Conservation (phyloP, 2,113 vertebrate species). For the Scomber japonicus region DNA sequence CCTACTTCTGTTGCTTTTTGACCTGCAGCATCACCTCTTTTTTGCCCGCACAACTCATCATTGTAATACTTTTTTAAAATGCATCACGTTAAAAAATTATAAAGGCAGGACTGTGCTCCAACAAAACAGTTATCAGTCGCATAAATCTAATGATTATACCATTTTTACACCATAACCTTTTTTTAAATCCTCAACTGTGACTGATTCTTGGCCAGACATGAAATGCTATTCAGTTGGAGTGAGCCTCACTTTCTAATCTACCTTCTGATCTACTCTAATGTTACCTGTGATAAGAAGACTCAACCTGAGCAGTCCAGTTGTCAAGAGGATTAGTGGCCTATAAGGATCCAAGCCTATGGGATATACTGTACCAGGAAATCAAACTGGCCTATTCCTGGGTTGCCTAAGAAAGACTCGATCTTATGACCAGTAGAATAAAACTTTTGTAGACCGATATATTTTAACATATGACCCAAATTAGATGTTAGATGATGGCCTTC, state of each 20-base stretch:
- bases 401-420: constrained; percentile 10
- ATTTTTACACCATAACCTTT: constrained; percentile 29
- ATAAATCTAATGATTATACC: constrained; percentile 22
- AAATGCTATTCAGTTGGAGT: not conserved
- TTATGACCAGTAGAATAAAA: constrained; percentile 3
- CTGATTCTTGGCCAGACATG: not conserved
- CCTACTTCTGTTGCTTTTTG: constrained; percentile 23
- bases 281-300: constrained; percentile 22
- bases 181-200: not conserved
- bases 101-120: not conserved
- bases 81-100: constrained; percentile 19
- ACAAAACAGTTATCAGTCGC: not conserved
- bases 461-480: not conserved
- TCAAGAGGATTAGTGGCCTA: constrained; percentile 49
- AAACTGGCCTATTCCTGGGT: constrained; percentile 25
- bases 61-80: constrained; percentile 8
- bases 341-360: constrained; percentile 31
- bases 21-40: constrained; percentile 24
- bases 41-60: constrained; percentile 4
- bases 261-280: constrained; percentile 8
- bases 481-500: constrained; percentile 7
- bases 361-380: constrained; percentile 25
- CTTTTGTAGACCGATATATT: constrained; percentile 6
- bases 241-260: constrained; percentile 6
- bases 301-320: constrained; percentile 10